Base-by-base conservation (phyloP, 2,888 invertebrate genomes). In the Caenorhabditis imperialis region DNA sequence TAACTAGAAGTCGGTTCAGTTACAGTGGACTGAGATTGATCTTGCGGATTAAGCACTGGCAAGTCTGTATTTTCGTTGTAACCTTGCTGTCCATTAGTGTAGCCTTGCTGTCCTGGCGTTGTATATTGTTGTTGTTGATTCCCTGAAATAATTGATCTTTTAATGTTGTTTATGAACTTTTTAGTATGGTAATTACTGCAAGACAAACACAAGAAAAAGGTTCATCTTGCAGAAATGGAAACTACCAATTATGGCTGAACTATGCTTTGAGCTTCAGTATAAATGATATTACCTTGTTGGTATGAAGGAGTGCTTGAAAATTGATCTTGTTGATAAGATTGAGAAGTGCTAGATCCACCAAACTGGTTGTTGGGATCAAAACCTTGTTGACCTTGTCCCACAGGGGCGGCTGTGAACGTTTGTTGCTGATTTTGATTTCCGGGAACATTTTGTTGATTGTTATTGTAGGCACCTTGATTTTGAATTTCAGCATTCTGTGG, bases 281-380 rank as follows among this genome's bases (percentile, higher is more conserved):
- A n/a, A 47, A 63, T 33, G 6, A 44, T 40, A 30, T 57, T 54
- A 65, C 65, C 65, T 65, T 65, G 55, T 16, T 65, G 55, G 23
- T 65, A 65, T 8, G 33, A 35, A 14, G 55, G 65, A 42, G 55
- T 50, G 23, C 54, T 54, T 1, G 50, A 25, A 30, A 47, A 62
- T 33, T 45, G 45, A 25, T 23, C 20, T 4, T n/a, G 1, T 16
- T 35, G 22, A 5, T 50, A 16, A 25, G 22, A 20, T 38, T 47
- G 58, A 10, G 6, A 30, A 10, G 10, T 30, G 30, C 7, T 30
- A 10, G 30, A n/a, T n/a, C n/a, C n/a, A n/a, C n/a, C n/a, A n/a
- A n/a, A n/a, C n/a, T n/a, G n/a, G n/a, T n/a, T n/a, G n/a, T n/a
- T n/a, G n/a, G n/a, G n/a, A n/a, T n/a, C n/a, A n/a, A n/a, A n/a